phyloP scores from a whole-genome alignment of 2,797 vertebrate genomes.

The Sparidentex hasta region DNA sequence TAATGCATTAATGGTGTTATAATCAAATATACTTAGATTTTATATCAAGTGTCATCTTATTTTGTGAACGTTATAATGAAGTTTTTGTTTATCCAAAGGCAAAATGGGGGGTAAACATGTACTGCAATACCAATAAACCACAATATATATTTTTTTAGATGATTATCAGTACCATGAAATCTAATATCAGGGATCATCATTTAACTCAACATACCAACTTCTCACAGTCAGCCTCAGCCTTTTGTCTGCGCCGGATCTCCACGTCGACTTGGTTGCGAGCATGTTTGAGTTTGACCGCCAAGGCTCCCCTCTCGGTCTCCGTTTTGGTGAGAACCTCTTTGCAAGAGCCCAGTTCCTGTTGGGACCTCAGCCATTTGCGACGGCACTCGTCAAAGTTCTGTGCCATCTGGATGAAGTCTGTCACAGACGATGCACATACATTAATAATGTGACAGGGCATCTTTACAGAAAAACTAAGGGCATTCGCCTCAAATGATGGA shows the following conservation, averaged over 20 bases:
- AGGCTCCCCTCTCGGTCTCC: conserved; percentile 90
- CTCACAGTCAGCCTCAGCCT: conserved; percentile 94
- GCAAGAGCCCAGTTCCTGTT: conserved; percentile 89
- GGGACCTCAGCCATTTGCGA: conserved; percentile 88
- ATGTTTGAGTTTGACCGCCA: conserved; percentile 98
- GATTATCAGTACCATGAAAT: too few relatives aligned
- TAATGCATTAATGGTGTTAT: too few relatives aligned
- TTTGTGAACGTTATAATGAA: too few relatives aligned
- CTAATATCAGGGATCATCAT: not conserved
- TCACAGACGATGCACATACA: not conserved
- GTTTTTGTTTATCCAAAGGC: too few relatives aligned
- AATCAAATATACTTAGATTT: too few relatives aligned
- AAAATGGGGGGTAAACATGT: too few relatives aligned
- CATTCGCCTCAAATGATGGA: not conserved
- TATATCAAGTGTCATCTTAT: too few relatives aligned
- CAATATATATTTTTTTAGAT: too few relatives aligned
- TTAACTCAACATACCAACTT: conserved; percentile 88
- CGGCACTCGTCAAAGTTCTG: conserved; percentile 94
- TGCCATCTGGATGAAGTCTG: conserved; percentile 95
- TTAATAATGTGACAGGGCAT: not conserved
- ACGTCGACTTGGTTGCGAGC: conserved; percentile 98
- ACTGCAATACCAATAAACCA: too few relatives aligned
- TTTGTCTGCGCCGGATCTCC: conserved; percentile 95
- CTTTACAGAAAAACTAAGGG: not conserved
- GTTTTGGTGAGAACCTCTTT: conserved; percentile 93